phyloP scores from a whole-genome alignment of 2,797 vertebrate genomes.

The Euthynnus affinis region DNA sequence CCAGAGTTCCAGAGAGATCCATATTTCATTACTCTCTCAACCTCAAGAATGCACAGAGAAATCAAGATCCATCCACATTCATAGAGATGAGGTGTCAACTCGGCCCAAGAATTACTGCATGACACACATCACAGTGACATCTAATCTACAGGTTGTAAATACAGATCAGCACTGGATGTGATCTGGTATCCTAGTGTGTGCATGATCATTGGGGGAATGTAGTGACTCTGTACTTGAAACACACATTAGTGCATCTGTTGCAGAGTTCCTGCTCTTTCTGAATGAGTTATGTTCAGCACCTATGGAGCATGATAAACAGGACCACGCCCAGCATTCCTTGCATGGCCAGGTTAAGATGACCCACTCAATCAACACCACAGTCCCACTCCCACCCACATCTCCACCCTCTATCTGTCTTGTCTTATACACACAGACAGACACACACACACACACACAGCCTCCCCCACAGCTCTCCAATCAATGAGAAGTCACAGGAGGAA shows the following conservation, averaged over 20 bases:
- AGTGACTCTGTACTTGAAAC: conserved; percentile 23
- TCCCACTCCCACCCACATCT: conserved; percentile 57
- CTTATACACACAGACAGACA: conserved; percentile 30
- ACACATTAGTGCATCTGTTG: conserved; percentile 36
- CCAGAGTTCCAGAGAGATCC: conserved; percentile 46
- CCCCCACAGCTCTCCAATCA: conserved; percentile 66
- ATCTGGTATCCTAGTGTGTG: not conserved
- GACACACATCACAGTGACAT: conserved; percentile 49
- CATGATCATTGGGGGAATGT: not conserved
- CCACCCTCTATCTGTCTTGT: conserved; percentile 44
- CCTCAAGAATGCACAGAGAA: conserved; percentile 45
- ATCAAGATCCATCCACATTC: conserved; percentile 41
- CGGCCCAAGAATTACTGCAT: conserved; percentile 45
- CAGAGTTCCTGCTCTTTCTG: conserved; percentile 26
- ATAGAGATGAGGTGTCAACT: conserved; percentile 11
- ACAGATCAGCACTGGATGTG: conserved; percentile 20
- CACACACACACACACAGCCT: conserved; percentile 6
- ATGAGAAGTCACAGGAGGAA: conserved; percentile 67
- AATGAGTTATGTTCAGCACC: conserved; percentile 59
- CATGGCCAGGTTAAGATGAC: conserved; percentile 55
- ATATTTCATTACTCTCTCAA: conserved; percentile 62
- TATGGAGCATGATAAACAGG: conserved; percentile 56
- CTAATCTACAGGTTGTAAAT: conserved; percentile 73
- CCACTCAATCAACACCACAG: conserved; percentile 66
- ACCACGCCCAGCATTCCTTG: conserved; percentile 60